Percentiles rank a stretch among this genome's conserved stretches.
These are phyloP conservation scores for Allolobophora icterica DNA, from an alignment of 2,888 invertebrate species.

Conservation along the genomic window DNA sequence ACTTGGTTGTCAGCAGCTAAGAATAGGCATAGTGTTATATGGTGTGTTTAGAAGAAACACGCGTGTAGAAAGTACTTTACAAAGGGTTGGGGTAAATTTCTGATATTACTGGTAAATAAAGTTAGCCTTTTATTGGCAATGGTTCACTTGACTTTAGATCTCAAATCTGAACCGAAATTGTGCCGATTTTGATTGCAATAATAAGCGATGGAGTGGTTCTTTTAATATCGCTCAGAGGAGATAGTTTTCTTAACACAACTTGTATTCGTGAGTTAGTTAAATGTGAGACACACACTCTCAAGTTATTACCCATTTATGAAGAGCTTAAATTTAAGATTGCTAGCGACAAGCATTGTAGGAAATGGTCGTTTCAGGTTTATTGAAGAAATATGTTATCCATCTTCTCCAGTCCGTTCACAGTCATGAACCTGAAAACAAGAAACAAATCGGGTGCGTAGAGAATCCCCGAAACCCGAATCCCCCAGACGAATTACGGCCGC, in stretches of 20 bases:
- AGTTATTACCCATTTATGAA: not conserved
- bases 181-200: not conserved
- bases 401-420: not conserved
- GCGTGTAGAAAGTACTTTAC: not conserved
- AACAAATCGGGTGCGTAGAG: no score
- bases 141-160: not conserved
- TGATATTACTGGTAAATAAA: not conserved
- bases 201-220: not conserved
- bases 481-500: no score
- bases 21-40: no score
- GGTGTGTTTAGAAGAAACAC: no score
- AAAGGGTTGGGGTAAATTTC: not conserved
- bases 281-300: not conserved
- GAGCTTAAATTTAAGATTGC: not conserved
- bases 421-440: not conserved
- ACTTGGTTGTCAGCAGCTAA: no score
- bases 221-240: not conserved
- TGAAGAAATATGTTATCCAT: not conserved
- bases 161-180: not conserved
- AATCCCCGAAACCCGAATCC: no score
- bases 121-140: not conserved
- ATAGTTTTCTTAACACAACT: not conserved
- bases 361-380: not conserved
- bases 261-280: not conserved
- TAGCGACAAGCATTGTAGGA: not conserved